A percentile compares a stretch with the other conserved stretches of the same genome.
Evolutionary conservation across 2,113 vertebrate genomes (phyloP).

Genomic region (Nettapus auritus): DNA sequence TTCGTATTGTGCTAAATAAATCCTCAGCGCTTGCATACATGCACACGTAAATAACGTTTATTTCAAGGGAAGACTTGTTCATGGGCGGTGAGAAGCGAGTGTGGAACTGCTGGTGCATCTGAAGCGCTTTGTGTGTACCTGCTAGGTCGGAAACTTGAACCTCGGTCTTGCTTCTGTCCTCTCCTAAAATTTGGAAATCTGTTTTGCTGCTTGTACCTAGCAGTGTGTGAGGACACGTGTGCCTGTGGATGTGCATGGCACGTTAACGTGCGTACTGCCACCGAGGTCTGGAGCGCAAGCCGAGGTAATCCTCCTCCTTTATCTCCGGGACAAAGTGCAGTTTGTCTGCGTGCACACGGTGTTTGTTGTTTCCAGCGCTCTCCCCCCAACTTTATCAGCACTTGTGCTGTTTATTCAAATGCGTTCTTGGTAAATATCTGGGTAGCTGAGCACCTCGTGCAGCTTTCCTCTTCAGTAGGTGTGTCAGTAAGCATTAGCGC

Average conservation of each 20-base stretch:
- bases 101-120: neutral
- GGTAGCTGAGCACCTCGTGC: neutral
- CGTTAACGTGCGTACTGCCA: fast-evolving
- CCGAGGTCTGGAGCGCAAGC: neutral
- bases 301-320: neutral
- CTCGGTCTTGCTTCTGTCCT: neutral
- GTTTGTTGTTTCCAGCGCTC: neutral
- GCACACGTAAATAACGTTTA: fast-evolving
- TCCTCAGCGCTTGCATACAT: neutral
- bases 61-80: neutral
- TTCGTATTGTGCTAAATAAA: neutral
- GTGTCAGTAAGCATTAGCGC: neutral
- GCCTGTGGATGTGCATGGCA: neutral
- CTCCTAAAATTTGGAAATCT: neutral
- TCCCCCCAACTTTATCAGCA: neutral
- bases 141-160: neutral
- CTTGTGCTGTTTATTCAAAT: neutral
- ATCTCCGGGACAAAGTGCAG: neutral
- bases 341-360: fast-evolving
- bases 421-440: neutral
- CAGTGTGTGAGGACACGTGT: too few relatives aligned
- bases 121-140: neutral
- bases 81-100: neutral
- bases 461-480: neutral
- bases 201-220: neutral